Evolutionary conservation across 1,140 invertebrate genomes (phyloP).

Genomic region (Tenebrio molitor): DNA sequence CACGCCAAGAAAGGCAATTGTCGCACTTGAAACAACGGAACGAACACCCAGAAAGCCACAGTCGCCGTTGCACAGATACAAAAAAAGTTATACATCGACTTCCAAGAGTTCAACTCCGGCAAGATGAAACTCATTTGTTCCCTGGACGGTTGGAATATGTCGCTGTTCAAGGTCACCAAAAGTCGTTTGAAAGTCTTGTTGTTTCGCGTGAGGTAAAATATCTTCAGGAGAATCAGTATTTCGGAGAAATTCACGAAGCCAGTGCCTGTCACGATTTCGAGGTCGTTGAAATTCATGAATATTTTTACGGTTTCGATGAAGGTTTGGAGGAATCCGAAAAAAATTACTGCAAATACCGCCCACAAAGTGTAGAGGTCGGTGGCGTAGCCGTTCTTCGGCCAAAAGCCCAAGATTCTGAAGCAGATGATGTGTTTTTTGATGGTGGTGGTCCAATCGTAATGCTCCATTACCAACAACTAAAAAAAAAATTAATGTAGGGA

Average conservation of each 20-base stretch:
- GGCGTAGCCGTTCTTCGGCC: too few relatives aligned
- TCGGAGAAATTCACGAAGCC: not conserved
- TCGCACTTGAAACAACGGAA: not conserved
- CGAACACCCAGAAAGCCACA: not conserved
- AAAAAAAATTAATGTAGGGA: too few relatives aligned
- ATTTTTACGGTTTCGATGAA: too few relatives aligned
- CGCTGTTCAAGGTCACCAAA: not conserved
- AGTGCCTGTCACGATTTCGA: not conserved
- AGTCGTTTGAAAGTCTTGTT: not conserved
- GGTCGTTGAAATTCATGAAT: conserved; percentile 4
- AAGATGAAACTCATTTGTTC: not conserved
- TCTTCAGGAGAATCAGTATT: not conserved
- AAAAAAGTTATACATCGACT: not conserved
- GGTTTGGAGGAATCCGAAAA: too few relatives aligned
- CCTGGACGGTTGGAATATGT: not conserved
- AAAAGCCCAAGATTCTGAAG: too few relatives aligned
- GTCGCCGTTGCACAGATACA: not conserved
- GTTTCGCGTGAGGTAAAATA: not conserved
- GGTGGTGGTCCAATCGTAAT: too few relatives aligned
- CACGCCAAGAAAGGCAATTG: not conserved
- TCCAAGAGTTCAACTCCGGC: not conserved
- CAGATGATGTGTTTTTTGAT: too few relatives aligned
- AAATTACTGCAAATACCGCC: too few relatives aligned
- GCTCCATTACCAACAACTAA: too few relatives aligned
- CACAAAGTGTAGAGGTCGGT: too few relatives aligned